phyloP scores from a whole-genome alignment of 2,888 invertebrate species.

The Amblyteles armatorius region DNA sequence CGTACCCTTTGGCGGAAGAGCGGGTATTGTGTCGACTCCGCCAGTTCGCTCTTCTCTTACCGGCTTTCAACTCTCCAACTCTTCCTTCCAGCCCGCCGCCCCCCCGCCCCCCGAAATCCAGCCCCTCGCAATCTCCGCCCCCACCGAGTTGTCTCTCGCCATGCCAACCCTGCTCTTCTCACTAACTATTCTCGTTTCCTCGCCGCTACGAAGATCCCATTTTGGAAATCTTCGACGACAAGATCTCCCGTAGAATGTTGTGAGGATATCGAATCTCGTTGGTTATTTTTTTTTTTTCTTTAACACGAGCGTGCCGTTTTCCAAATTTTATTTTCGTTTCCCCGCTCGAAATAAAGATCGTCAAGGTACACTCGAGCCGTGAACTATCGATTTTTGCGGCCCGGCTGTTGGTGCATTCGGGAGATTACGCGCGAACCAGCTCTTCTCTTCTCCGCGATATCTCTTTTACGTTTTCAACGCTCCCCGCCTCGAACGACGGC shows the following conservation, averaged over 20 bases:
- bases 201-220: conserved; percentile 14
- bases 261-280: background rate
- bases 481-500: background rate
- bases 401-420: conserved; percentile 60
- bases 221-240: conserved; percentile 11
- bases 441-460: background rate
- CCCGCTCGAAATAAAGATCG: background rate
- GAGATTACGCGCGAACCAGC: conserved; percentile 62
- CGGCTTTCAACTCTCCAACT: conserved; percentile 65
- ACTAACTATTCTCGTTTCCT: conserved; percentile 54
- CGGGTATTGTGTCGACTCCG: conserved; percentile 73
- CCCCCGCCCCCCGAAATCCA: background rate
- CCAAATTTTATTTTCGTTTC: conserved; percentile 19
- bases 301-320: background rate
- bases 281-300: conserved; percentile 6
- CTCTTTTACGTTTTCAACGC: conserved; percentile 14
- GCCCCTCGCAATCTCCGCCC: conserved; percentile 58
- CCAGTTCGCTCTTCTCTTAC: conserved; percentile 70
- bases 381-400: conserved; percentile 46
- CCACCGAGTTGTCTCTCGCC: conserved; percentile 58
- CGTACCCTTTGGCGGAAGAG: conserved; percentile 72
- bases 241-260: background rate
- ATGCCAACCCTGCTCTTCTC: conserved; percentile 55
- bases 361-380: background rate
- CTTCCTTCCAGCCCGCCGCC: conserved; percentile 27